Percentiles rank a stretch among this genome's conserved stretches.
Evolutionary conservation across 2,888 invertebrate genomes (phyloP).

Genomic region (Mylabris sibirica): DNA sequence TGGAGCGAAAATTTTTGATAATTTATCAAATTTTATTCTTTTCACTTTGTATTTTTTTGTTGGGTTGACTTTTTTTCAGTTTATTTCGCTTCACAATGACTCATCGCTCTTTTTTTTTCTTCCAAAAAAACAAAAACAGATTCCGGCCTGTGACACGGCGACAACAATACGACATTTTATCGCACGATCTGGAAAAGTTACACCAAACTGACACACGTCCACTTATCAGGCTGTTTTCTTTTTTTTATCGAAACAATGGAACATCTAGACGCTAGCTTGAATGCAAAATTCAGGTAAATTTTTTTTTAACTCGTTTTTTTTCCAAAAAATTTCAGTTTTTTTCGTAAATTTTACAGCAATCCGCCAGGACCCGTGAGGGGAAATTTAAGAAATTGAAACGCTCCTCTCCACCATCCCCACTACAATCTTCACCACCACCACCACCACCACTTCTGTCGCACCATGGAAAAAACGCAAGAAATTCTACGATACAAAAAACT

Average conservation of each 20-base stretch:
- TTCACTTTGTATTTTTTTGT: background rate
- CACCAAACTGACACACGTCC: constrained; percentile 9
- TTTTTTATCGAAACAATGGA: background rate
- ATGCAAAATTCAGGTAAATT: background rate
- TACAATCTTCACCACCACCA: background rate
- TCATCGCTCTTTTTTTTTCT: background rate
- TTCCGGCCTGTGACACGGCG: background rate
- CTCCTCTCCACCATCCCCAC: background rate
- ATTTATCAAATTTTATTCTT: constrained; percentile 16
- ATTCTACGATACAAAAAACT: background rate
- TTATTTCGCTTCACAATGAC: constrained; percentile 5
- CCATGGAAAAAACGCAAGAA: background rate
- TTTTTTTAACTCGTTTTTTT: background rate
- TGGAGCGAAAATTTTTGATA: background rate
- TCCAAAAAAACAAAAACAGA: background rate
- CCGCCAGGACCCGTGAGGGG: background rate
- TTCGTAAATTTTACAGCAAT: background rate
- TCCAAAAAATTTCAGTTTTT: background rate
- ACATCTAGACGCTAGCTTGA: background rate
- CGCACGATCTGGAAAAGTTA: constrained; percentile 11
- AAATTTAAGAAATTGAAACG: background rate
- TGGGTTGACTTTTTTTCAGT: constrained; percentile 16
- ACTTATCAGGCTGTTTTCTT: background rate
- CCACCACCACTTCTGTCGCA: background rate
- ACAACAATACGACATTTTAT: background rate